These are phyloP conservation scores for Caenorhabditis briggsae DNA, from an alignment of 1,140 invertebrate species.

Conservation along the genomic window DNA sequence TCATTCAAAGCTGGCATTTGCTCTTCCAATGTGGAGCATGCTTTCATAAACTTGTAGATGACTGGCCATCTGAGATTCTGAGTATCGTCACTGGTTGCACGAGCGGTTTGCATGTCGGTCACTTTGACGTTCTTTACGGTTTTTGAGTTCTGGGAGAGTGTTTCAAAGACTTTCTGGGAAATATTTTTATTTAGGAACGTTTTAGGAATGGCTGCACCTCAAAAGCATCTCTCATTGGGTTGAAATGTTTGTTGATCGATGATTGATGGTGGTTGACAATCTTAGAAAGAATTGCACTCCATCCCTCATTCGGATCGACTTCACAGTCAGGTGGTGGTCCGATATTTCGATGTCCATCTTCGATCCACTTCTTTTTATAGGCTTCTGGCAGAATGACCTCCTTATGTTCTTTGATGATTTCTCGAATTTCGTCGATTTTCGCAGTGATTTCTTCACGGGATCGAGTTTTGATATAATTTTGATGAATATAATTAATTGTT, in stretches of 20 bases:
- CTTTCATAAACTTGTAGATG: slow-evolving; percentile 43
- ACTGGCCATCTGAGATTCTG: background rate
- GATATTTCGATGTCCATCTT: slow-evolving; percentile 29
- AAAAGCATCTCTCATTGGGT: background rate
- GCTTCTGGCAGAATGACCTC: slow-evolving; percentile 10
- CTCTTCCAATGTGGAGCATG: background rate
- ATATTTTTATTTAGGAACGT: background rate
- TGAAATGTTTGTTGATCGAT: background rate
- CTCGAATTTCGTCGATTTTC: slow-evolving; percentile 40
- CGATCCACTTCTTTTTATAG: slow-evolving; percentile 35
- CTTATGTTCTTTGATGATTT: slow-evolving; percentile 42
- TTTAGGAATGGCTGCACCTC: background rate
- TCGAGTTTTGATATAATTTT: background rate
- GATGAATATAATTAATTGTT: slow-evolving; percentile 35
- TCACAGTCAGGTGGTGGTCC: background rate
- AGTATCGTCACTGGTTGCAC: background rate
- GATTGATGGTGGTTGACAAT: slow-evolving; percentile 11
- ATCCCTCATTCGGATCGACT: slow-evolving; percentile 12
- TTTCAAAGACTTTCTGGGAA: slow-evolving; percentile 24
- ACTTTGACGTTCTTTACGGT: background rate
- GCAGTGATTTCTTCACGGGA: background rate
- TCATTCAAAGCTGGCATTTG: slow-evolving; percentile 35
- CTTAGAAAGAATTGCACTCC: background rate
- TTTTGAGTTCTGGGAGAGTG: background rate
- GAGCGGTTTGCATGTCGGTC: background rate